Evolutionary conservation across 2,888 invertebrate species (phyloP).

Genomic region (Zonitis immaculata): DNA sequence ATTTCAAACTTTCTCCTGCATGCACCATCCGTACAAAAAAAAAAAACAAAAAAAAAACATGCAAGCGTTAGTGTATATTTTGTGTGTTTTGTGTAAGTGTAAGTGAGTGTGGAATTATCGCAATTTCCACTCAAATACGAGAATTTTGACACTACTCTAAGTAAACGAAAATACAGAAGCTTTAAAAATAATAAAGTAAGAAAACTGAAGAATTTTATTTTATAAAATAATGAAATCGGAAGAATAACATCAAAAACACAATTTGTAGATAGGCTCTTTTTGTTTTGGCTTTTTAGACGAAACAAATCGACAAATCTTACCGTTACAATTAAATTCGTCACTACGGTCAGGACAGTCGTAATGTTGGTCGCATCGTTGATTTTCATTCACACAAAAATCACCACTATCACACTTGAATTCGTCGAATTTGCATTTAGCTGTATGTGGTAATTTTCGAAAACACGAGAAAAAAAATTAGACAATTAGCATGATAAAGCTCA

Average conservation of each 20-base stretch:
- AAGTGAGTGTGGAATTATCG: constrained; percentile 5
- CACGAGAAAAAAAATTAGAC: constrained; percentile 15
- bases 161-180: background rate
- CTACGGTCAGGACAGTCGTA: constrained; percentile 50
- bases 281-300: background rate
- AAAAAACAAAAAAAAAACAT: constrained; percentile 20
- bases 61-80: constrained; percentile 14
- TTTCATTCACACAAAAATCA: constrained; percentile 49
- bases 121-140: constrained; percentile 1
- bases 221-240: background rate
- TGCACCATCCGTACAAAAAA: constrained; percentile 24
- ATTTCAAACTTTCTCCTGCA: constrained; percentile 39
- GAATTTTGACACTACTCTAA: background rate
- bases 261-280: background rate
- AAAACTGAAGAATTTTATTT: background rate
- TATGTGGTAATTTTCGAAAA: constrained; percentile 14
- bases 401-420: constrained; percentile 55
- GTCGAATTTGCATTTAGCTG: constrained; percentile 41
- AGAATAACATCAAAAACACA: background rate
- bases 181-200: background rate
- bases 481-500: constrained; percentile 23
- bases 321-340: constrained; percentile 54
- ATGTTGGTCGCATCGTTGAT: constrained; percentile 45
- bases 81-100: constrained; percentile 9
- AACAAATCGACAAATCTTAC: constrained; percentile 33